Evolutionary conservation across 2,797 vertebrate genomes (phyloP).

Genomic region (Rhinella marina): DNA sequence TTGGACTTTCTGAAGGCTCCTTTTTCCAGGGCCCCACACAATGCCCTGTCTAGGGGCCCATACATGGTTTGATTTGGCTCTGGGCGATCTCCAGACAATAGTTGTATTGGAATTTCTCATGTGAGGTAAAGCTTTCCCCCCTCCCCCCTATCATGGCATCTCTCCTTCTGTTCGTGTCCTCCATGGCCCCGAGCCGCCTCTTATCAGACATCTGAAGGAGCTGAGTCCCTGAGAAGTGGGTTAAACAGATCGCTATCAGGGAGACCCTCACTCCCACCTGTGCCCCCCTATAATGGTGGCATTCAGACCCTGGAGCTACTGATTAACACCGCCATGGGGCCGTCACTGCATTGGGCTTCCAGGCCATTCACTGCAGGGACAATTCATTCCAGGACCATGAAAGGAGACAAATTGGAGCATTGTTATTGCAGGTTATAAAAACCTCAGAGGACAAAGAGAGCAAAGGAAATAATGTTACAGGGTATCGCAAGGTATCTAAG

Average conservation of each 20-base stretch:
- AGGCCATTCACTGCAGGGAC: slow-evolving; percentile 25
- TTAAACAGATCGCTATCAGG: slow-evolving; percentile 53
- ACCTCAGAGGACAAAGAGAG: neutral
- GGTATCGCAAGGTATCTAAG: neutral
- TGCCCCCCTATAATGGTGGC: slow-evolving; percentile 43
- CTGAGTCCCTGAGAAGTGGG: slow-evolving; percentile 48
- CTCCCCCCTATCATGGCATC: neutral
- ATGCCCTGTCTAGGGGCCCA: neutral
- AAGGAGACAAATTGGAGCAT: slow-evolving; percentile 39
- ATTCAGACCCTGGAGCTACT: slow-evolving; percentile 45
- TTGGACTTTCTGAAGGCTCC: neutral
- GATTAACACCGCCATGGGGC: slow-evolving; percentile 36
- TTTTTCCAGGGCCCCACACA: neutral
- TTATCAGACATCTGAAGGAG: slow-evolving; percentile 46
- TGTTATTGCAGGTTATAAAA: slow-evolving; percentile 39
- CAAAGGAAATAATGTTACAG: neutral
- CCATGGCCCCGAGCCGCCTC: slow-evolving; percentile 1
- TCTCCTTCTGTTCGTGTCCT: slow-evolving; percentile 8
- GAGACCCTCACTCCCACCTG: slow-evolving; percentile 43
- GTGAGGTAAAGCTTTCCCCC: neutral
- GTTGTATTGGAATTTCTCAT: neutral
- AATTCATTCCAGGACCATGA: slow-evolving; percentile 2
- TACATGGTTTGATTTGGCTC: neutral
- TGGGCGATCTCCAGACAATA: neutral
- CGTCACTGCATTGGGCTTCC: slow-evolving; percentile 27